These are phyloP conservation scores for Rhingia campestris DNA, from an alignment of 2,888 invertebrate genomes.

Conservation along the genomic window DNA sequence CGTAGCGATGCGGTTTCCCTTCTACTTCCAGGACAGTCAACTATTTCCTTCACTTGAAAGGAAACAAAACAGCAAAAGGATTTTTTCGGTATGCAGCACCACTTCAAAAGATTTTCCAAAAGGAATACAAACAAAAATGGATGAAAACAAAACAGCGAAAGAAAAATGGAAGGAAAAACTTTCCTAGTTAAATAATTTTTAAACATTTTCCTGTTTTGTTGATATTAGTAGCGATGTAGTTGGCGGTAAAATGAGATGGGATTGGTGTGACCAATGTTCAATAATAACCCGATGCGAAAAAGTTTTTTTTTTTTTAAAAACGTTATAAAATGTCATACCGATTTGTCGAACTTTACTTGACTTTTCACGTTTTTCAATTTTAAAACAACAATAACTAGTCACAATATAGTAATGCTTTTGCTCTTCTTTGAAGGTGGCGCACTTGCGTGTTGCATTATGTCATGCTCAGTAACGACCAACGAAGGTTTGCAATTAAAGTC, in stretches of 20 bases:
- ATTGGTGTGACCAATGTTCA: not conserved
- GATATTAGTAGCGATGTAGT: constrained; percentile 41
- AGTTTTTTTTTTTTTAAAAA: too few species aligned
- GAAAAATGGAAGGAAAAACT: constrained; percentile 54
- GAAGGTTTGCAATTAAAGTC: too few species aligned
- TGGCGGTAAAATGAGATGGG: not conserved
- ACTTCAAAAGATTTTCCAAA: constrained; percentile 14
- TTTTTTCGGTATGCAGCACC: constrained; percentile 50
- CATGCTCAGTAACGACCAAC: too few species aligned
- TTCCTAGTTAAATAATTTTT: constrained; percentile 73
- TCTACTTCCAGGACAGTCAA: constrained; percentile 26
- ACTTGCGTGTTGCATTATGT: too few species aligned
- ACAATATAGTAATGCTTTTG: too few species aligned
- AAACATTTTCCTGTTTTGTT: constrained; percentile 69
- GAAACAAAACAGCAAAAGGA: constrained; percentile 42
- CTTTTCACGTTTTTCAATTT: too few species aligned
- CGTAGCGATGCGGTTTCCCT: constrained; percentile 46
- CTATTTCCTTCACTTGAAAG: constrained; percentile 30
- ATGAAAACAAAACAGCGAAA: not conserved
- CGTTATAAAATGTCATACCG: too few species aligned
- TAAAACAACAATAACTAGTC: too few species aligned
- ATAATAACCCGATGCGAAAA: not conserved
- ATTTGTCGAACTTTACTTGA: too few species aligned
- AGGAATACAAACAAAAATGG: not conserved
- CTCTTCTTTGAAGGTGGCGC: too few species aligned